Base-by-base conservation (phyloP, 2,888 invertebrate genomes). In the Hypselothyrea guttata region DNA sequence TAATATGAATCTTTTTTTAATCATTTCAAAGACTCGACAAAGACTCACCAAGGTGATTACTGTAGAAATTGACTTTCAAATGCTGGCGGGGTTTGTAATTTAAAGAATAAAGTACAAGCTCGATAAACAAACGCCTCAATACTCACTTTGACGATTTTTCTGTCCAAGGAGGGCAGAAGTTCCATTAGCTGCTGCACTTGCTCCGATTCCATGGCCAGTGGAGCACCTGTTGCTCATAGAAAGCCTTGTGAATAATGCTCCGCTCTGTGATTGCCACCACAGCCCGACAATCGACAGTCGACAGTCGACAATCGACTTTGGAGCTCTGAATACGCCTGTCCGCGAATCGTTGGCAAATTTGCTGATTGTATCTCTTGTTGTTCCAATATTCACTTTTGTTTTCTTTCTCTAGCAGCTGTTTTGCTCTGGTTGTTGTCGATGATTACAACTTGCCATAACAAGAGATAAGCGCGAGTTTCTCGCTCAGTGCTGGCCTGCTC, bases 61-160 rank as follows among this genome's bases (percentile, higher is more conserved):
- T n/a, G n/a, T n/a, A n/a, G n/a, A n/a, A n/a, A n/a, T n/a, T n/a
- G n/a, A n/a, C n/a, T n/a, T n/a, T n/a, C n/a, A n/a, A n/a, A n/a
- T n/a, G n/a, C n/a, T n/a, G n/a, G n/a, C n/a, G n/a, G n/a, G n/a
- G n/a, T n/a, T n/a, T n/a, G n/a, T n/a, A n/a, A n/a, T n/a, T n/a
- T n/a, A n/a, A n/a, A n/a, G n/a, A n/a, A n/a, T n/a, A n/a, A n/a
- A n/a, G n/a, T n/a, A n/a, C n/a, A n/a, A n/a, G n/a, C n/a, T n/a
- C n/a, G n/a, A n/a, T n/a, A n/a, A n/a, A n/a, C n/a, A n/a, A 31
- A 3, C 3, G 8, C 3, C 9, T 31, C 5, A 13, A 8, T 35
- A 28, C 42, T 52, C 33, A 87, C 88, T 70, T 76, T 63, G 4
- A 86, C 35, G 7, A 71, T 22, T 13, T 75, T 48, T 9, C 71